These are phyloP conservation scores for Aleiodes leptofemur DNA, from an alignment of 2,888 invertebrate species.

Conservation along the genomic window DNA sequence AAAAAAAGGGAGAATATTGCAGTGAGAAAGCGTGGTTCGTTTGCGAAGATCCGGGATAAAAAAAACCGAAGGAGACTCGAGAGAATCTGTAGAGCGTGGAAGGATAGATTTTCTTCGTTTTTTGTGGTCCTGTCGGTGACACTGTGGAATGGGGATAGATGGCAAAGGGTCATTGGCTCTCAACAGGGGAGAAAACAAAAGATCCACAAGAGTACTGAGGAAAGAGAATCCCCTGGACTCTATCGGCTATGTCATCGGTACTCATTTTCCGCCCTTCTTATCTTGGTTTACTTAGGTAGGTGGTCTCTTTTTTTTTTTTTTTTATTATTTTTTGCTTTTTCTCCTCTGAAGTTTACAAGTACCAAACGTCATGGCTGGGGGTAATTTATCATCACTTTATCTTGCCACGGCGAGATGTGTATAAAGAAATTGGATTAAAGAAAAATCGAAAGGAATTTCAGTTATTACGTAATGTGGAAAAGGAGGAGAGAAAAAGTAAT, in stretches of 20 bases:
- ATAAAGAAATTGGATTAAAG: not conserved
- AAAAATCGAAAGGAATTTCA: too few relatives aligned
- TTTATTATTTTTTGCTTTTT: too few relatives aligned
- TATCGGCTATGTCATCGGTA: conserved; percentile 41
- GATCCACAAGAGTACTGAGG: conserved; percentile 25
- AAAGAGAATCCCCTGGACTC: conserved; percentile 23
- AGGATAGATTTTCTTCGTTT: conserved; percentile 15
- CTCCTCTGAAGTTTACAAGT: not conserved
- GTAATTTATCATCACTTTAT: conserved; percentile 24
- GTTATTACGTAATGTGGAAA: too few relatives aligned
- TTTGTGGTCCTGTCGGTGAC: conserved; percentile 38
- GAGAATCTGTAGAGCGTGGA: conserved; percentile 1
- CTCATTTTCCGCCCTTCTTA: conserved; percentile 41
- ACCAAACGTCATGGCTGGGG: not conserved
- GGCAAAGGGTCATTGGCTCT: conserved; percentile 27
- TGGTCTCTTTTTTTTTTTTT: not conserved
- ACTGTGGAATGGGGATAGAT: conserved; percentile 5
- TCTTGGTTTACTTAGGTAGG: conserved; percentile 23
- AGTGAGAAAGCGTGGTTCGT: not conserved
- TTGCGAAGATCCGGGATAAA: not conserved
- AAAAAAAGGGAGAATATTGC: not conserved
- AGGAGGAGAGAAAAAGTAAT: too few relatives aligned
- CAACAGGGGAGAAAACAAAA: conserved; percentile 34
- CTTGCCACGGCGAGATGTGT: not conserved
- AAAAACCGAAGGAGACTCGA: conserved; percentile 11